Evolutionary conservation across 2,113 vertebrate species (phyloP).

Genomic region (Gnathonemus echidnorhynchus): DNA sequence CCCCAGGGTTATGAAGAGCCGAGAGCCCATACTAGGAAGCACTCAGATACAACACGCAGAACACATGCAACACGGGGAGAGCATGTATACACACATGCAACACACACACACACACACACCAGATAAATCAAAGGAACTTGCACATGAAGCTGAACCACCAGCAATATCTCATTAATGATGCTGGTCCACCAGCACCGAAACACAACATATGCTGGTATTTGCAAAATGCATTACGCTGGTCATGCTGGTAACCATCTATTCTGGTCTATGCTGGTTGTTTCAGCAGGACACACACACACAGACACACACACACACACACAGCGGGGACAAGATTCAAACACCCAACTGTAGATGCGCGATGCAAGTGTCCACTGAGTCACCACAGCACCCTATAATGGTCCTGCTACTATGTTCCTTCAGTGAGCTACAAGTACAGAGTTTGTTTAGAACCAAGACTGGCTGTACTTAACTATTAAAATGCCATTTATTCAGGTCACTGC

Average conservation of each 20-base stretch:
- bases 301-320: background rate
- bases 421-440: background rate
- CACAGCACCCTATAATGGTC: background rate
- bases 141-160: too few relatives aligned
- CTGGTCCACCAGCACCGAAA: too few relatives aligned
- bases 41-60: background rate
- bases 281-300: background rate
- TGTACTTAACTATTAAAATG: slow-evolving; percentile 8
- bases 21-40: background rate
- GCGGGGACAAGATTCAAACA: background rate
- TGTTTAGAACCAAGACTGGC: background rate
- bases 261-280: too few relatives aligned
- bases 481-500: background rate
- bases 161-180: too few relatives aligned
- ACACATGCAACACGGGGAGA: background rate
- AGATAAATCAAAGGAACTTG: too few relatives aligned
- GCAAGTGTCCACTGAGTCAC: background rate
- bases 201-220: too few relatives aligned
- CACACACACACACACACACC: too few relatives aligned
- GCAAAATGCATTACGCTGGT: too few relatives aligned
- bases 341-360: background rate
- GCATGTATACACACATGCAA: too few relatives aligned
- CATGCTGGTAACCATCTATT: too few relatives aligned
- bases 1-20: background rate
- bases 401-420: background rate